A percentile compares a stretch with the other conserved stretches of the same genome.
Conservation (phyloP, 2,888 invertebrate genomes). For the Malachius bipustulatus region DNA sequence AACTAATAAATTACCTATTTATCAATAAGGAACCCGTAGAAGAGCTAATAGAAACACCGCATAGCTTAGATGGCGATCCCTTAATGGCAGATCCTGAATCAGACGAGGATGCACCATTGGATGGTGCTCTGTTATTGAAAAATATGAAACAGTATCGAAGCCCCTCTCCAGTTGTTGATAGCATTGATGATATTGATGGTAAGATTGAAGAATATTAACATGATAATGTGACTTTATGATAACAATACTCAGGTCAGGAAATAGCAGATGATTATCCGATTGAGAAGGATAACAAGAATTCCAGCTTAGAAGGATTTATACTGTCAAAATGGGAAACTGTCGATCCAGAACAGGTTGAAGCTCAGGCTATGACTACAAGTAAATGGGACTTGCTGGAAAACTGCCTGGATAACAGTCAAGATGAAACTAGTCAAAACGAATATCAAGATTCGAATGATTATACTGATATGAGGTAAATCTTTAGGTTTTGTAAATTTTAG, state of each 20-base stretch:
- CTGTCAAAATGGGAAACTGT: slow-evolving; percentile 96
- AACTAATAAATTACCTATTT: slow-evolving; percentile 4
- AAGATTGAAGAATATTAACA: no score
- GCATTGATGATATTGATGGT: slow-evolving; percentile 56
- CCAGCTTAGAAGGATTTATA: slow-evolving; percentile 56
- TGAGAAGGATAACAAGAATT: slow-evolving; percentile 25
- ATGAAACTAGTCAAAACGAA: slow-evolving; percentile 32
- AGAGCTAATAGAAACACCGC: slow-evolving; percentile 11
- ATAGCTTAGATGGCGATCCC: slow-evolving; percentile 16
- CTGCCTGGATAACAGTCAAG: slow-evolving; percentile 34
- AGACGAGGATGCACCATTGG: slow-evolving; percentile 56
- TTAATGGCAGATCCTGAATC: slow-evolving; percentile 12
- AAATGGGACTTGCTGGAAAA: slow-evolving; percentile 74
- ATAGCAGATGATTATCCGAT: slow-evolving; percentile 23
- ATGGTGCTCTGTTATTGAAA: slow-evolving; percentile 71
- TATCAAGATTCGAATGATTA: slow-evolving; percentile 34
- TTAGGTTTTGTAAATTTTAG: background rate
- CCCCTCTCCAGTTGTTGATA: slow-evolving; percentile 35
- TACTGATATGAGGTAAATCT: slow-evolving; percentile 33
- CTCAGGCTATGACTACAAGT: slow-evolving; percentile 74
- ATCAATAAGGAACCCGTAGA: slow-evolving; percentile 19
- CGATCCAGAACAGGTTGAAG: slow-evolving; percentile 73
- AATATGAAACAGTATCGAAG: slow-evolving; percentile 46
- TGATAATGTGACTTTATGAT: no score
- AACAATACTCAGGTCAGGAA: slow-evolving; percentile 24